Evolutionary conservation across 2,888 invertebrate species (phyloP).

Genomic region (Pollenia angustigena): DNA sequence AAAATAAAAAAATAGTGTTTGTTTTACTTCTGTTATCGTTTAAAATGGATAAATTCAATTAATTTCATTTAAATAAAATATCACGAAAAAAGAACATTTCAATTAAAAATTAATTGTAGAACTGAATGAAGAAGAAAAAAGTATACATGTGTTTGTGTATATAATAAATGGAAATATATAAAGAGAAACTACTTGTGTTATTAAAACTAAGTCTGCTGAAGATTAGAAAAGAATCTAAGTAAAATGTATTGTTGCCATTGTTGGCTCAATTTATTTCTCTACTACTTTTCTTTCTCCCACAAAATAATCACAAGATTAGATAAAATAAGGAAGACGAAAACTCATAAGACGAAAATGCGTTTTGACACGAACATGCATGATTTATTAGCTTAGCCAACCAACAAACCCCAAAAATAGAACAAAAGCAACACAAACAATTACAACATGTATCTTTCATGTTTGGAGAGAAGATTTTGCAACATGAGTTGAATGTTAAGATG

Average conservation of each 20-base stretch:
- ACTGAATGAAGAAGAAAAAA: background rate
- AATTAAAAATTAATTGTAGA: conserved; percentile 61
- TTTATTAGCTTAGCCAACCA: conserved; percentile 69
- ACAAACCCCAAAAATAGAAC: conserved; percentile 55
- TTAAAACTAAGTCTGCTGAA: conserved; percentile 58
- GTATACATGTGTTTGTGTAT: no score
- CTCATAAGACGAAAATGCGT: conserved; percentile 63
- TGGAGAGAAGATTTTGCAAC: conserved; percentile 47
- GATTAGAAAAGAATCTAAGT: conserved; percentile 47
- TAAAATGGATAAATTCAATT: conserved; percentile 59
- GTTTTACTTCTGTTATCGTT: background rate
- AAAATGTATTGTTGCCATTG: conserved; percentile 56
- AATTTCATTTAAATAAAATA: conserved; percentile 39
- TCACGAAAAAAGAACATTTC: conserved; percentile 53
- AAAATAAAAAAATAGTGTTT: background rate
- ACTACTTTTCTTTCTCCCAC: background rate
- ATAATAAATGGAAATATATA: conserved; percentile 21
- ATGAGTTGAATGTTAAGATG: conserved; percentile 66
- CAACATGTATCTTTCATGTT: background rate
- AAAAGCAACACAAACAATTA: background rate
- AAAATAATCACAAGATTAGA: background rate
- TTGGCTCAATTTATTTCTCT: conserved; percentile 15
- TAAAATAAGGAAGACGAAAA: background rate
- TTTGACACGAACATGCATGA: conserved; percentile 73
- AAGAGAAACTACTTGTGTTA: conserved; percentile 64